Base-by-base conservation (phyloP, 2,113 vertebrate genomes). In the Oenanthe melanoleuca region DNA sequence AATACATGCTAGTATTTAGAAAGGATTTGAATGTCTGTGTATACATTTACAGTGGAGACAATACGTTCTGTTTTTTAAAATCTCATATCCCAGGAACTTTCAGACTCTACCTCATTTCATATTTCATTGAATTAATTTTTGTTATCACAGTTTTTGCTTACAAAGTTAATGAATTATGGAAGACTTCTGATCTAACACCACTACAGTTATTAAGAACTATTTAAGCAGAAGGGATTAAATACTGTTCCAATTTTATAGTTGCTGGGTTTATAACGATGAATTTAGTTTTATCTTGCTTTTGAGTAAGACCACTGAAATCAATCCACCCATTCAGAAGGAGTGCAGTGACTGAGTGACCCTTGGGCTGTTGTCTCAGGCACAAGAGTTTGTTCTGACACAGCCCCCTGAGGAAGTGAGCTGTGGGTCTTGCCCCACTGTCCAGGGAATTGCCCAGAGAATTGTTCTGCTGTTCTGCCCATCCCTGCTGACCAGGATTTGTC, bases 381-480 rank as follows among this genome's bases (percentile, higher is more conserved):
- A 24, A 80, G 20, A 8, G 5, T 44, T 31, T 15, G 12, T 47
- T 33, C 34, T 2, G 1, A 16, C 2, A 2, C 20, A 37, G 9
- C 8, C 9, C 4, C 0, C 1, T 18, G 61, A 61, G 15, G 23
- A 9, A 73, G 9, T 47, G 53, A 31, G 42, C 26, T 71, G 24
- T 28, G 38, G 6, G 22, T 22, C 44, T 74, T 50, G 3, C 1
- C 10, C 23, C 4, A n/a, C 12, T 3, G 3, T 9, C 19, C 18
- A 59, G 38, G 21, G 12, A 26, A 12, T 19, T 56, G 14, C 12
- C 24, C 42, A 37, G 24, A 50, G 31, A 45, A 9, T 20, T 45
- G 8, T 10, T 45, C 28, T 44, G 29, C 25, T 2, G 0, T 47
- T 55, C 37, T 1, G 0, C 25, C 33, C 11, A 8, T 22, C 21